Conservation (phyloP, 2,113 vertebrate genomes). For the Phaethornis superciliosus region DNA sequence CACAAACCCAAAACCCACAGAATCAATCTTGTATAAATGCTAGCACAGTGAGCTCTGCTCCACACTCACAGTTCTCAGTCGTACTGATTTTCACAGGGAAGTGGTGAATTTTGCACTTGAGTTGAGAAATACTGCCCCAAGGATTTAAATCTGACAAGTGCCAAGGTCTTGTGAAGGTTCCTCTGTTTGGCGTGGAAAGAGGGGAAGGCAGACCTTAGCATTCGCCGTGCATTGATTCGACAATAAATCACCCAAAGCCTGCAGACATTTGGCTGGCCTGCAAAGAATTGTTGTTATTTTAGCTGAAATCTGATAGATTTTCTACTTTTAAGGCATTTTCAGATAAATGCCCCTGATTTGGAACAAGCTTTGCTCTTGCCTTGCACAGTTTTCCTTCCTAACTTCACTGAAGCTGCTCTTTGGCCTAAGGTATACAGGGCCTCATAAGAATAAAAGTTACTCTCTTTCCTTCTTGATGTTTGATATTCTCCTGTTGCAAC, state of each 20-base stretch:
- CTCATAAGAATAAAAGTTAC: not conserved
- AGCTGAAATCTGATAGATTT: slow-evolving; percentile 66
- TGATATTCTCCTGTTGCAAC: slow-evolving; percentile 26
- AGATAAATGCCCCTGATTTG: slow-evolving; percentile 36
- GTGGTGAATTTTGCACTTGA: slow-evolving; percentile 72
- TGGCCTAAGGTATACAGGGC: not conserved
- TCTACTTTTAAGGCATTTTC: slow-evolving; percentile 50
- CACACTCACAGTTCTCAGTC: not conserved
- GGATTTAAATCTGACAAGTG: slow-evolving; percentile 68
- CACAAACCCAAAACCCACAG: not conserved
- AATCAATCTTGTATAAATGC: slow-evolving; percentile 12
- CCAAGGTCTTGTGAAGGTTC: slow-evolving; percentile 64
- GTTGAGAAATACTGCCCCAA: slow-evolving; percentile 72
- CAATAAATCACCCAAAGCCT: slow-evolving; percentile 62
- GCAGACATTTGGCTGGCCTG: slow-evolving; percentile 55
- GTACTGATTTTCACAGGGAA: slow-evolving; percentile 61
- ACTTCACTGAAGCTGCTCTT: not conserved
- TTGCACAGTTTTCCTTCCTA: not conserved
- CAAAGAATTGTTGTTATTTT: slow-evolving; percentile 60
- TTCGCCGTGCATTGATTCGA: not conserved
- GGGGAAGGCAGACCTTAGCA: slow-evolving; percentile 19
- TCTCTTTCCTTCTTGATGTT: not conserved
- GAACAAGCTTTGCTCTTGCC: not conserved
- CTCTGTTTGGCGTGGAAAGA: slow-evolving; percentile 34
- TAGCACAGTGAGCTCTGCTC: slow-evolving; percentile 18